Evolutionary conservation across 2,888 invertebrate species (phyloP).

Genomic region (Temnothorax ravouxi): DNA sequence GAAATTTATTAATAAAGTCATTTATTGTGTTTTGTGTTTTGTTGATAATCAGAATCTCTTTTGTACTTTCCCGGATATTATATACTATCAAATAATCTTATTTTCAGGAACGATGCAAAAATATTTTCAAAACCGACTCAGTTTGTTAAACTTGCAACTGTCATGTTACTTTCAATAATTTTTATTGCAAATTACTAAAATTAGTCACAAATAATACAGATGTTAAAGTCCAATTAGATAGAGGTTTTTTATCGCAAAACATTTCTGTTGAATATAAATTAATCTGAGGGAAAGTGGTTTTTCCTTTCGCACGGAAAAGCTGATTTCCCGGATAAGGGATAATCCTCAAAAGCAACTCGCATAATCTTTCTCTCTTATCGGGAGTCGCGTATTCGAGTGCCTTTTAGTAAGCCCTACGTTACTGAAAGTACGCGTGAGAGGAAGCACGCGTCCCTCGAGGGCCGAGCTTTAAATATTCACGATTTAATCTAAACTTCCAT

Average conservation of each 20-base stretch:
- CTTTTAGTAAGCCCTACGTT: slow-evolving; percentile 35
- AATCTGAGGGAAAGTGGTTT: slow-evolving; percentile 17
- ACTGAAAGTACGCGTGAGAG: slow-evolving; percentile 24
- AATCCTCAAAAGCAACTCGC: slow-evolving; percentile 75
- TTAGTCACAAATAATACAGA: background rate
- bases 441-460: slow-evolving; percentile 32
- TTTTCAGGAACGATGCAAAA: background rate
- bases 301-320: background rate
- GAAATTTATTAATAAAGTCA: background rate
- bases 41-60: background rate
- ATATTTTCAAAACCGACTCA: background rate
- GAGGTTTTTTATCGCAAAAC: background rate
- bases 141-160: background rate
- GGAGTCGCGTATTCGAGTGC: slow-evolving; percentile 39
- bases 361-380: slow-evolving; percentile 67
- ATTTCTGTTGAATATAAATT: slow-evolving; percentile 19
- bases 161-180: background rate
- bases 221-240: background rate
- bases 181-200: background rate
- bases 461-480: slow-evolving; percentile 79
- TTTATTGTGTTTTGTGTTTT: slow-evolving; percentile 22
- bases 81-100: background rate
- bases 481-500: slow-evolving; percentile 81
- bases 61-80: slow-evolving; percentile 1
- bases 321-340: slow-evolving; percentile 48